Percentiles rank a stretch among this genome's conserved stretches.
phyloP scores from a whole-genome alignment of 1,140 invertebrate species.

The Macrocentrus cingulum region DNA sequence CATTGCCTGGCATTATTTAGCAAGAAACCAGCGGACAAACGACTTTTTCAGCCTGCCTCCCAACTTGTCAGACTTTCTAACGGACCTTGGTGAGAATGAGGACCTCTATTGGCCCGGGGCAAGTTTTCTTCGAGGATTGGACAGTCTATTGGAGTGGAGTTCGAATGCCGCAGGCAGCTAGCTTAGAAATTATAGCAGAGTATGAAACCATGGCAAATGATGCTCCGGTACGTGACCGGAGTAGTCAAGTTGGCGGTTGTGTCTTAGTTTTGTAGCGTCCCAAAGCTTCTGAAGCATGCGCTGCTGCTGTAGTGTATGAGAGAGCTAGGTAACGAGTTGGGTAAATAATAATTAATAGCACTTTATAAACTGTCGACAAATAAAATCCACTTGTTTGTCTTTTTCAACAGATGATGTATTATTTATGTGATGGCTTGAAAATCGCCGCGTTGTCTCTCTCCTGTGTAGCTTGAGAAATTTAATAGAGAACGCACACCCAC shows the following conservation, averaged over 20 bases:
- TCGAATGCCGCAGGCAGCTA: conserved; percentile 15
- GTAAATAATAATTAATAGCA: conserved; percentile 6
- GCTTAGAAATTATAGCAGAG: conserved; percentile 55
- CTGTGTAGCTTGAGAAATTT: conserved; percentile 11
- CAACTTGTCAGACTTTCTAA: background rate
- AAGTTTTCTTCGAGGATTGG: too few relatives aligned
- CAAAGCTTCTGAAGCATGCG: conserved; percentile 41
- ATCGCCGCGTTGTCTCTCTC: conserved; percentile 4
- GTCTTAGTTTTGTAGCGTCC: background rate
- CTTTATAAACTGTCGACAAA: conserved; percentile 27
- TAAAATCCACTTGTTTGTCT: too few relatives aligned
- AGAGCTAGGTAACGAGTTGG: conserved; percentile 45
- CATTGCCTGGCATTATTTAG: background rate
- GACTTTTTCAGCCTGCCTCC: background rate
- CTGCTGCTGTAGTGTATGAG: too few relatives aligned
- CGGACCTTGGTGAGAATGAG: too few relatives aligned
- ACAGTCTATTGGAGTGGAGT: conserved; percentile 20
- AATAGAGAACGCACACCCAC: conserved; percentile 5
- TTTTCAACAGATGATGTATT: too few relatives aligned
- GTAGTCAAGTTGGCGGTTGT: conserved; percentile 36
- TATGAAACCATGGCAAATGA: conserved; percentile 60
- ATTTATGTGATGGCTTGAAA: too few relatives aligned
- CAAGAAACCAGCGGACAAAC: background rate
- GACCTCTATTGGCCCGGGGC: too few relatives aligned
- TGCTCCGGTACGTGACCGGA: conserved; percentile 55